phyloP scores from a whole-genome alignment of 2,888 invertebrate genomes.

The Tridacna crocea region DNA sequence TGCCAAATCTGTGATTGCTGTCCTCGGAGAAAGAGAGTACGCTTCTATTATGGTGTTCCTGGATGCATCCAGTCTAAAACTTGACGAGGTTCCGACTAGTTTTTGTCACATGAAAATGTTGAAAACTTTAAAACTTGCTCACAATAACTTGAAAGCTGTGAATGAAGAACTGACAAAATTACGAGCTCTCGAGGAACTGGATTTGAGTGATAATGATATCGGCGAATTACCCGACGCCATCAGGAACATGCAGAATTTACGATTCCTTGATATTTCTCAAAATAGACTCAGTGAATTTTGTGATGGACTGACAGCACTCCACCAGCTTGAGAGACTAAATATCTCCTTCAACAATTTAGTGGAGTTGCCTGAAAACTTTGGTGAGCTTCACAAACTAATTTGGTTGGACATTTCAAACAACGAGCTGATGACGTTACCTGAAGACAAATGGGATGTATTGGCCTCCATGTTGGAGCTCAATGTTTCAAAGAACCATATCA shows the following conservation, averaged over 20 bases:
- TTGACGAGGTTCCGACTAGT: conserved; percentile 74
- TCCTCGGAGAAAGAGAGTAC: conserved; percentile 74
- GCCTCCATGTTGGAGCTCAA: conserved; percentile 90
- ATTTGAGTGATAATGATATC: conserved; percentile 75
- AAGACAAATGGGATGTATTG: conserved; percentile 90
- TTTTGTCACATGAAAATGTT: conserved; percentile 75
- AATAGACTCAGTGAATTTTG: conserved; percentile 85
- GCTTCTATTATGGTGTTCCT: conserved; percentile 73
- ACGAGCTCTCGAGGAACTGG: conserved; percentile 72
- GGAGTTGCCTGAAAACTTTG: conserved; percentile 79
- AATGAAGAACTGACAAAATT: conserved; percentile 76
- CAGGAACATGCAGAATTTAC: conserved; percentile 76
- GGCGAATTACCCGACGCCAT: conserved; percentile 64
- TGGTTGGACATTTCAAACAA: conserved; percentile 80
- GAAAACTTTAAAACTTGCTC: conserved; percentile 70
- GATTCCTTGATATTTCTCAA: conserved; percentile 88
- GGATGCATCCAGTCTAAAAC: conserved; percentile 73
- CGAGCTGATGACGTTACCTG: conserved; percentile 76
- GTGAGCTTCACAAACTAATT: conserved; percentile 77
- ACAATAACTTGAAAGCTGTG: conserved; percentile 74
- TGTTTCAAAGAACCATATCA: conserved; percentile 91
- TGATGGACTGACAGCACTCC: conserved; percentile 69
- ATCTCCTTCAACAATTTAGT: conserved; percentile 79
- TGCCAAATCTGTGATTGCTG: conserved; percentile 68
- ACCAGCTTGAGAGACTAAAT: conserved; percentile 75